phyloP scores from a whole-genome alignment of 2,797 vertebrate species.

The Malacoraja senta region DNA sequence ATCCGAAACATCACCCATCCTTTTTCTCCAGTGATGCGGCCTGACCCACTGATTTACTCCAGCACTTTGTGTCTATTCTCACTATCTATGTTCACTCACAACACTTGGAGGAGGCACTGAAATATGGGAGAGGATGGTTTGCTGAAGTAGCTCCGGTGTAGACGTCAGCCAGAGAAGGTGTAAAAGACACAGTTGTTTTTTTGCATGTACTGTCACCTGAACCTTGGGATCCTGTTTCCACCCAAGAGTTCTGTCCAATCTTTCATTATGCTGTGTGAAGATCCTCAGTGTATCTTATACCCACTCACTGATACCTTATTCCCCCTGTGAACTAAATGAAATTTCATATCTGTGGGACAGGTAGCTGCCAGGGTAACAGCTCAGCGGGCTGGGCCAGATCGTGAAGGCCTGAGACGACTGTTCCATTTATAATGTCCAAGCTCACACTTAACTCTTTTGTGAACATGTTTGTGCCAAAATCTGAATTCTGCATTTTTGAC shows the following conservation, averaged over 20 bases:
- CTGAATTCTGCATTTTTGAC: not conserved
- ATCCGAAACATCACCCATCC: too few species aligned
- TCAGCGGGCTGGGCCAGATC: not conserved
- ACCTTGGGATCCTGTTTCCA: not conserved
- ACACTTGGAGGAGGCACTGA: not conserved
- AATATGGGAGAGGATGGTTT: not conserved
- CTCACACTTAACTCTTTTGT: not conserved
- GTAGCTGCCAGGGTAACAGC: not conserved
- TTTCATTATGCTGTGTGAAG: not conserved
- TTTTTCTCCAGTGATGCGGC: too few species aligned
- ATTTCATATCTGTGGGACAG: conserved; percentile 13
- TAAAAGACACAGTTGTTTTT: not conserved
- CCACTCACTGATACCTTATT: not conserved
- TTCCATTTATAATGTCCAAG: not conserved
- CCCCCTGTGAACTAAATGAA: not conserved
- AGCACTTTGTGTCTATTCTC: not conserved
- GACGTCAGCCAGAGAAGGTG: not conserved
- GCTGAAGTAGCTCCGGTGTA: not conserved
- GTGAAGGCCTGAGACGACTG: not conserved
- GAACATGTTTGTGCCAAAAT: not conserved
- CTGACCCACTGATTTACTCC: too few species aligned
- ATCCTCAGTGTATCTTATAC: not conserved
- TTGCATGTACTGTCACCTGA: not conserved
- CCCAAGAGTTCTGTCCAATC: not conserved
- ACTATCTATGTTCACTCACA: not conserved